phyloP scores from a whole-genome alignment of 2,888 invertebrate genomes.

The Drosophila atroscutellata region DNA sequence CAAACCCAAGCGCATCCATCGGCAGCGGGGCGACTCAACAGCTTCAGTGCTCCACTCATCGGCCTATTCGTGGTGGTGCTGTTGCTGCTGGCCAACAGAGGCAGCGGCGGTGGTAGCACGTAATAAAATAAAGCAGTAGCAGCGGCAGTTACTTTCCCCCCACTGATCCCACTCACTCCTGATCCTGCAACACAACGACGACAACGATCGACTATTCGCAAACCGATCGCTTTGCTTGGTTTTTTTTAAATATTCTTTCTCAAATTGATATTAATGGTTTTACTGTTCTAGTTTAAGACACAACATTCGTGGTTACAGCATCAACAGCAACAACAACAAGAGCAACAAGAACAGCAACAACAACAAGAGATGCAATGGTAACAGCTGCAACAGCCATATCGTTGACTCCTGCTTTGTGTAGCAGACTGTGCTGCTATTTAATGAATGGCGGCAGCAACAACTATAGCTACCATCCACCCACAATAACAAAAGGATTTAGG shows the following conservation, averaged over 20 bases:
- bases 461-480: background rate
- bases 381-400: background rate
- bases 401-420: background rate
- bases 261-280: slow-evolving; percentile 7
- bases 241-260: background rate
- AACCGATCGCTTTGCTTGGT: slow-evolving; percentile 11
- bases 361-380: slow-evolving; percentile 5
- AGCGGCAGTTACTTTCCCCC: slow-evolving; percentile 1
- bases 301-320: background rate
- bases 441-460: slow-evolving; percentile 4
- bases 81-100: slow-evolving; percentile 22
- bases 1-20: slow-evolving; percentile 84
- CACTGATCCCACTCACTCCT: background rate
- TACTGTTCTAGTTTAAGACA: slow-evolving; percentile 23
- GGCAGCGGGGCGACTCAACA: slow-evolving; percentile 36
- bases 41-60: slow-evolving; percentile 10
- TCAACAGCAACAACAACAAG: slow-evolving; percentile 6
- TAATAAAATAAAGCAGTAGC: slow-evolving; percentile 46
- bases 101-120: slow-evolving; percentile 33
- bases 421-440: background rate
- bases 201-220: slow-evolving; percentile 22
- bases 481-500: slow-evolving; percentile 7
- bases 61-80: slow-evolving; percentile 12
- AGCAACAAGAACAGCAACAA: slow-evolving; percentile 1
- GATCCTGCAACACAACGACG: slow-evolving; percentile 14